These are phyloP conservation scores for Muscina levida DNA, from an alignment of 2,888 invertebrate species.

Conservation along the genomic window DNA sequence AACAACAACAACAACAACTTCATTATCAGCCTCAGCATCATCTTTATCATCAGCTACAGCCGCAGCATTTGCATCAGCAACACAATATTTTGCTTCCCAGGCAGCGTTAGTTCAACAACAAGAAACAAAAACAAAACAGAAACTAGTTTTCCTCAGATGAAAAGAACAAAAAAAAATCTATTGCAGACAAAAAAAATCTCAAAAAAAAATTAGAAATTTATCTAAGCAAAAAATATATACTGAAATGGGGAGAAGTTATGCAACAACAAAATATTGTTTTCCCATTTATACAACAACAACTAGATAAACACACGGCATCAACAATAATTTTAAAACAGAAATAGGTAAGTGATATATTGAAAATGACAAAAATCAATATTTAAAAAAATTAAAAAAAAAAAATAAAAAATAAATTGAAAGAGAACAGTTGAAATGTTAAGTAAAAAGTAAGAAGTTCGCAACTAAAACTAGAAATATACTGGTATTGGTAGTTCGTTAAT, in stretches of 20 bases:
- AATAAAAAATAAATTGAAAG: no score
- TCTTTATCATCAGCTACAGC: slow-evolving; percentile 52
- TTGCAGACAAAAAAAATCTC: slow-evolving; percentile 52
- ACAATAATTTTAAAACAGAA: slow-evolving; percentile 54
- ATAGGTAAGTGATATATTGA: slow-evolving; percentile 56
- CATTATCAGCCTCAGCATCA: slow-evolving; percentile 58
- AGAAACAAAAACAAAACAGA: no score
- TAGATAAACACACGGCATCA: slow-evolving; percentile 61
- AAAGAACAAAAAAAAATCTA: slow-evolving; percentile 62
- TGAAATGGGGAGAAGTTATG: slow-evolving; percentile 68
- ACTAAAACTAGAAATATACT: no score
- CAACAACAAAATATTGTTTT: slow-evolving; percentile 65
- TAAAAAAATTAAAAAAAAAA: no score
- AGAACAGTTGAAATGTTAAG: no score
- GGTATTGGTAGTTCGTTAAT: no score
- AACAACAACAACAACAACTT: slow-evolving; percentile 32
- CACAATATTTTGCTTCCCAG: slow-evolving; percentile 66
- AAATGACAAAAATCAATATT: background rate
- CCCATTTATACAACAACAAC: slow-evolving; percentile 65
- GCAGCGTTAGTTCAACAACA: slow-evolving; percentile 54
- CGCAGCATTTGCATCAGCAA: slow-evolving; percentile 54
- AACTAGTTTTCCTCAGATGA: no score
- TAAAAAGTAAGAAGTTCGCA: no score
- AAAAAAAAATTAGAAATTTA: slow-evolving; percentile 53
- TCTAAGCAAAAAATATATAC: slow-evolving; percentile 43